Evolutionary conservation across 2,113 vertebrate genomes (phyloP).

Genomic region (Heterocephalus glaber): DNA sequence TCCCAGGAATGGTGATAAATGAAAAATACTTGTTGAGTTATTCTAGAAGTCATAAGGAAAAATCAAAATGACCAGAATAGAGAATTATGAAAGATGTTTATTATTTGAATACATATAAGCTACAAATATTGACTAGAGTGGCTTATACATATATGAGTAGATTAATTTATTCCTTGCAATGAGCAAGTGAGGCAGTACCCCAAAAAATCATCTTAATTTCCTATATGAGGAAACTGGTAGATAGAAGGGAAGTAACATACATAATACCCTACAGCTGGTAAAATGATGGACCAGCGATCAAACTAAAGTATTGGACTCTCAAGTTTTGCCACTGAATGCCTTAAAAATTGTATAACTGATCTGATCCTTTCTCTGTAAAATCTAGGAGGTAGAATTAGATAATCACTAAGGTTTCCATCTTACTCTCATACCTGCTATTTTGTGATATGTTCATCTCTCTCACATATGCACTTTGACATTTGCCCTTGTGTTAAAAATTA

Average conservation of each 20-base stretch:
- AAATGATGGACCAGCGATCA: neutral
- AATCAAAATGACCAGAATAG: neutral
- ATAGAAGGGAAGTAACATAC: neutral
- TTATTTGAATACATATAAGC: neutral
- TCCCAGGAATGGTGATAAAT: neutral
- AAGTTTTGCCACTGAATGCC: neutral
- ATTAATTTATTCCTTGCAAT: neutral
- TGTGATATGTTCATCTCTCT: neutral
- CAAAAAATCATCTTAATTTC: neutral
- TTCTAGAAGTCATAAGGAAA: constrained; percentile 29
- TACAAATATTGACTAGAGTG: neutral
- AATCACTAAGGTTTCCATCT: neutral
- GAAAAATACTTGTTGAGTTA: constrained; percentile 12
- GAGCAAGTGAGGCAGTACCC: neutral
- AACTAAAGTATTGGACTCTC: neutral
- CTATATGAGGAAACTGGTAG: neutral
- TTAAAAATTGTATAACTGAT: neutral
- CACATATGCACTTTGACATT: neutral
- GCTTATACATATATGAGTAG: neutral
- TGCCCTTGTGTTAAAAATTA: constrained; percentile 54
- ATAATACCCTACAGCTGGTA: neutral
- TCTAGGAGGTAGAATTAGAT: neutral
- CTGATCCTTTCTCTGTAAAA: constrained; percentile 22
- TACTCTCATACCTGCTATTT: neutral
- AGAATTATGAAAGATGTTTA: constrained; percentile 32